phyloP scores from a whole-genome alignment of 2,888 invertebrate species.

The Lycocerus yunnanus region DNA sequence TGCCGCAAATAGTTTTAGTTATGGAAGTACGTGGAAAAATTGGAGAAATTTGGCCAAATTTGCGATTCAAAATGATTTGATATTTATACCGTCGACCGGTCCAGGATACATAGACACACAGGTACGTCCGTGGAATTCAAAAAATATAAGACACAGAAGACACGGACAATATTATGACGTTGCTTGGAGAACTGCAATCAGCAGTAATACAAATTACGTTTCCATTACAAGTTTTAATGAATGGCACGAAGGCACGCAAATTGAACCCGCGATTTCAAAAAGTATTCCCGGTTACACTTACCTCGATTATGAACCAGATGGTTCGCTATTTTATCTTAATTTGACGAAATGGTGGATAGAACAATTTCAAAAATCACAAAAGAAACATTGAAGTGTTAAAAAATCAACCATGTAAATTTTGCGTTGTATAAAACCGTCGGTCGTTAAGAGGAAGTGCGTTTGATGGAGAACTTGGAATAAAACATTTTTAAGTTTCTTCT shows the following conservation, averaged over 20 bases:
- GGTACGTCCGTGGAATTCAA: slow-evolving; percentile 64
- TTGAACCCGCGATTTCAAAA: slow-evolving; percentile 66
- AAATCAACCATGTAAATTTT: not conserved
- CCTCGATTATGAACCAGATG: slow-evolving; percentile 65
- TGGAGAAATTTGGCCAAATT: slow-evolving; percentile 58
- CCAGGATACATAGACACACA: slow-evolving; percentile 72
- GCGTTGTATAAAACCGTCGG: no score
- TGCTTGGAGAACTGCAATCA: slow-evolving; percentile 65
- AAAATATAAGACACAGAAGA: slow-evolving; percentile 58
- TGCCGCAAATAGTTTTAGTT: slow-evolving; percentile 64
- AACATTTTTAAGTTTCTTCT: not conserved
- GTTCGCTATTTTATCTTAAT: slow-evolving; percentile 65
- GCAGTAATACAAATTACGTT: slow-evolving; percentile 61
- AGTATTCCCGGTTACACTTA: slow-evolving; percentile 54
- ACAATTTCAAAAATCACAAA: slow-evolving; percentile 50
- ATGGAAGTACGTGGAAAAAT: slow-evolving; percentile 64
- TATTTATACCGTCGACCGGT: slow-evolving; percentile 71
- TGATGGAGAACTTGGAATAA: not conserved
- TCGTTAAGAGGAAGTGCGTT: not conserved
- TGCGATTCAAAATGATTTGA: slow-evolving; percentile 61
- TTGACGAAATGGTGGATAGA: slow-evolving; percentile 66
- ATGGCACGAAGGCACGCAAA: slow-evolving; percentile 78
- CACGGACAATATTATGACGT: slow-evolving; percentile 68
- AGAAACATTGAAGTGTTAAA: slow-evolving; percentile 45
- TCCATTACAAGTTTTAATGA: slow-evolving; percentile 75